Evolutionary conservation across 2,797 vertebrate genomes (phyloP), one percentile per base, ranked within the genome.

Genomic region (Eulemur mongoz): DNA sequence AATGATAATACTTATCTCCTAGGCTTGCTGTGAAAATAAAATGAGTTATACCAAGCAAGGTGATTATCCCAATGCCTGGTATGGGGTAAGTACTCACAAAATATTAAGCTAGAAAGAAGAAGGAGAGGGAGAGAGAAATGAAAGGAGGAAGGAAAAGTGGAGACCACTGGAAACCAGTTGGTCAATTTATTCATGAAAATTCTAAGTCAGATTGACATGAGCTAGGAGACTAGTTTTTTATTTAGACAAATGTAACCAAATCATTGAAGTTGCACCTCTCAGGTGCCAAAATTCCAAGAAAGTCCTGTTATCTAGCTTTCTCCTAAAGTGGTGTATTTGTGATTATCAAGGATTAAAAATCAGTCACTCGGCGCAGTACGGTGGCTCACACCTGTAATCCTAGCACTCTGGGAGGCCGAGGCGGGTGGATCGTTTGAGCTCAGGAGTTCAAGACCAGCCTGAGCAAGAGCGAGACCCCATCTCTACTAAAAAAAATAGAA

Each of bases 201-300:
- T 63, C 72, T 59, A 91, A 63, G 48, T 83, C 38, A 73, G 63
- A 85, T 57, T 91, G 69, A 85, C n/a, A 57, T 54, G 61, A 95
- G 10, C 40, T 82, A 63, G 63, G 57, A 82, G 63, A 75, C 8
- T 78, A 63, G 15, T 20, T 85, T 83, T 94, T 69, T 63, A 84
- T 81, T 76, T 80, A 57, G 67, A 93, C 17, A 67, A 88, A 81
- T 63, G 48, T 84, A 97, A 79, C 43, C 70, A 83, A 92, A 80
- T 76, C 92, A 73, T 50, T 92, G 45, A 92, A 43, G 20, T 15
- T 75, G 20, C 5, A 78, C 25, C 93, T 83, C 27, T 81, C 40
- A 48, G 52, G 30, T 35, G 57, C 22, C 76, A 87, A 69, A 63
- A 76, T 65, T 96, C 54, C 75, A 2, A 81, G 61, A 45, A 93